Percentiles rank a stretch among this genome's conserved stretches.
Conservation (phyloP, 2,797 vertebrate species). For the Odontamblyopus rebecca region DNA sequence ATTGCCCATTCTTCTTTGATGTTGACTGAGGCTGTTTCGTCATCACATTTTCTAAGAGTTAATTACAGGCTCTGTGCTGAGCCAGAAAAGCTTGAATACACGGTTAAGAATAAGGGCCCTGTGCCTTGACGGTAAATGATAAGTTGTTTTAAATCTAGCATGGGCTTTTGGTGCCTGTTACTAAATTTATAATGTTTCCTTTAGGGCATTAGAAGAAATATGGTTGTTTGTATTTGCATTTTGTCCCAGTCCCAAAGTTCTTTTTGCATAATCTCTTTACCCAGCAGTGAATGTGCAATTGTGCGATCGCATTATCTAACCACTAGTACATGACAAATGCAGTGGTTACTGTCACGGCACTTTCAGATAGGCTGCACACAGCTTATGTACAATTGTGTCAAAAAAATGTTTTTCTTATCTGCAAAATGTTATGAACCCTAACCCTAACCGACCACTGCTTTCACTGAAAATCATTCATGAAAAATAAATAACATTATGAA, state of each 20-base stretch:
- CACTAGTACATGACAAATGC: not conserved
- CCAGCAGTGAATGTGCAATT: not conserved
- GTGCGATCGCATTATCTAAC: not conserved
- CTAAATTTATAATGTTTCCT: slow-evolving; percentile 23
- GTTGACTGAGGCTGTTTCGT: slow-evolving; percentile 60
- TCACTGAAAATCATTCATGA: no score
- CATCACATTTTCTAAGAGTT: slow-evolving; percentile 57
- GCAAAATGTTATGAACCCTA: not conserved
- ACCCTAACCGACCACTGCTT: no score
- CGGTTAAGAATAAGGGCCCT: slow-evolving; percentile 34
- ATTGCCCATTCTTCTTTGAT: slow-evolving; percentile 52
- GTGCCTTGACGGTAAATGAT: slow-evolving; percentile 31
- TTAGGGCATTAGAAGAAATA: slow-evolving; percentile 22
- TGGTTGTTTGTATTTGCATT: slow-evolving; percentile 23
- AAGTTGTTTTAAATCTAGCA: slow-evolving; percentile 33
- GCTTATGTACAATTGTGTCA: not conserved
- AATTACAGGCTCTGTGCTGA: slow-evolving; percentile 56
- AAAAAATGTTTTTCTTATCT: not conserved
- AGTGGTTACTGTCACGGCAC: not conserved
- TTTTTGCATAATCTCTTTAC: not conserved
- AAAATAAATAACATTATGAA: no score
- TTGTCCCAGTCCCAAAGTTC: not conserved
- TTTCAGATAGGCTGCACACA: not conserved
- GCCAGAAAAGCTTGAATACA: slow-evolving; percentile 35
- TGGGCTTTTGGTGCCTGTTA: slow-evolving; percentile 28